phyloP scores from a whole-genome alignment of 1,140 invertebrate species.

The Drosophila seguyi region DNA sequence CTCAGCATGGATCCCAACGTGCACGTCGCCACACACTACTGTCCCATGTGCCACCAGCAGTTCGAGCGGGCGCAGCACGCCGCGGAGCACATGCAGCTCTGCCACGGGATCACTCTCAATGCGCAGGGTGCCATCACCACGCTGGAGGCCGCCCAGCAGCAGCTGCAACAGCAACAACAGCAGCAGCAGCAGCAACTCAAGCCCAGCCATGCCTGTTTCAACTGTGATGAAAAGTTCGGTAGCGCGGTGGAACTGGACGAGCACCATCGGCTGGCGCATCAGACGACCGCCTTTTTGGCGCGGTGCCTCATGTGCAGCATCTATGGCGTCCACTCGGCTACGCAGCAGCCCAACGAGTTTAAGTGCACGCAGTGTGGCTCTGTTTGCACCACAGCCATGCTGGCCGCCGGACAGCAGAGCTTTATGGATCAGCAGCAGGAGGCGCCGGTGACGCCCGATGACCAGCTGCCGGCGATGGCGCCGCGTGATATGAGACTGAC shows the following conservation, averaged over 20 bases:
- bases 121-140: conserved; percentile 64
- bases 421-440: conserved; percentile 80
- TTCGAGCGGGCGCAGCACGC: conserved; percentile 73
- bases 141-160: conserved; percentile 59
- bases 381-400: conserved; percentile 69
- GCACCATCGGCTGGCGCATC: conserved; percentile 77
- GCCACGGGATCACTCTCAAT: conserved; percentile 68
- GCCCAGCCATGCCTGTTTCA: conserved; percentile 69
- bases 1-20: conserved; percentile 81
- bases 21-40: conserved; percentile 66
- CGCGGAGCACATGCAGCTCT: conserved; percentile 79
- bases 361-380: conserved; percentile 80
- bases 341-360: conserved; percentile 80
- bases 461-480: conserved; percentile 74
- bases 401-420: conserved; percentile 72
- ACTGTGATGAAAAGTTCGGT: conserved; percentile 82
- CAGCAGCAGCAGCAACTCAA: conserved; percentile 69
- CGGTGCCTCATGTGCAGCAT: conserved; percentile 77
- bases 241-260: conserved; percentile 75
- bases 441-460: conserved; percentile 75
- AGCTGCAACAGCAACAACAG: conserved; percentile 58
- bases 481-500: conserved; percentile 84
- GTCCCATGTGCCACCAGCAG: conserved; percentile 81
- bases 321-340: conserved; percentile 74
- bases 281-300: conserved; percentile 73